Evolutionary conservation across 2,797 vertebrate species (phyloP).

Genomic region (Balearica regulorum): DNA sequence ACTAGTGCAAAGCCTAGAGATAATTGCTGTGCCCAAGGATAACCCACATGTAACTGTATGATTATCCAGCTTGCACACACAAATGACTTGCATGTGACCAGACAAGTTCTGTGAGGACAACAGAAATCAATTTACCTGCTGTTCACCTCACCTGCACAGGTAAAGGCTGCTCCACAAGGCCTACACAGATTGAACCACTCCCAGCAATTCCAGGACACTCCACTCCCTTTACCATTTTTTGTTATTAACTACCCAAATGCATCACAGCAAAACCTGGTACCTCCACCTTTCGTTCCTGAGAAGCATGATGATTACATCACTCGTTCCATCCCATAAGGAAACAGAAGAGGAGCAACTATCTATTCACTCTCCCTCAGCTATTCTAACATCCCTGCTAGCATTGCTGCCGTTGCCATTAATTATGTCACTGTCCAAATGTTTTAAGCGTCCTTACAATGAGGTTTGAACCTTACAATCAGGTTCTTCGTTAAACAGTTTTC

Average conservation of each 20-base stretch:
- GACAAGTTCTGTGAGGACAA: neutral
- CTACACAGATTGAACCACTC: neutral
- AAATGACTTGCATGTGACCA: neutral
- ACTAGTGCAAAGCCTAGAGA: neutral
- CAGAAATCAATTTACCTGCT: neutral
- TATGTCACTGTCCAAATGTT: neutral
- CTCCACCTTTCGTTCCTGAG: neutral
- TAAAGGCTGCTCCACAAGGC: neutral
- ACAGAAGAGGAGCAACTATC: neutral
- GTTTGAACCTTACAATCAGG: neutral
- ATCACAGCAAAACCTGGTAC: neutral
- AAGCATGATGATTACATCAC: neutral
- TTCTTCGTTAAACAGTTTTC: neutral
- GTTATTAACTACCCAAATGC: neutral
- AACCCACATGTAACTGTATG: neutral
- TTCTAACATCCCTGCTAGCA: neutral
- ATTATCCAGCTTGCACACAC: neutral
- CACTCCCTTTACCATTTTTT: neutral
- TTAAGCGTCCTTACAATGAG: neutral
- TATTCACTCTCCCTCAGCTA: neutral
- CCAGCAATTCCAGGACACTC: neutral
- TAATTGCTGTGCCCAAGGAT: neutral
- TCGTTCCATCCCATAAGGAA: neutral
- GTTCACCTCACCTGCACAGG: too few relatives aligned
- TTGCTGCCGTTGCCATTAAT: neutral